Evolutionary conservation across 2,797 vertebrate species (phyloP).

Genomic region (Botia almorhae): DNA sequence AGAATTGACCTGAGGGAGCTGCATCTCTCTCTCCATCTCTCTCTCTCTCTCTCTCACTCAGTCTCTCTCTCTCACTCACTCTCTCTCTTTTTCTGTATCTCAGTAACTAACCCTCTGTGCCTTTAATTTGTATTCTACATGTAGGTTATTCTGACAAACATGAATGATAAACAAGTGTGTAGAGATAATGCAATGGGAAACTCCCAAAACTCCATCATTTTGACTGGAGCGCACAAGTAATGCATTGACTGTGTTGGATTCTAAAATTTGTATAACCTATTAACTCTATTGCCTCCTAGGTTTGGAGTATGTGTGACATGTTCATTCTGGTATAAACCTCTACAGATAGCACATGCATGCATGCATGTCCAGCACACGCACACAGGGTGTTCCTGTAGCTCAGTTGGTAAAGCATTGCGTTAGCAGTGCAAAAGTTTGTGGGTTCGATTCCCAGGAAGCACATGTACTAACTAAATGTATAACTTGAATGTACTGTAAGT

Average conservation of each 20-base stretch:
- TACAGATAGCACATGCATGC: no score
- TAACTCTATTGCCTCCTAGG: neutral
- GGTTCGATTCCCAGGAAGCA: no score
- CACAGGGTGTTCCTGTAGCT: no score
- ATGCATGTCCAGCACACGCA: no score
- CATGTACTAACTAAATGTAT: no score
- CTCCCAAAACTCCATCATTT: neutral
- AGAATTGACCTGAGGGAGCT: conserved; percentile 41
- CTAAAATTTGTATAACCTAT: neutral
- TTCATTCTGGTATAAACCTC: no score
- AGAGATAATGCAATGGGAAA: neutral
- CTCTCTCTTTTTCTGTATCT: neutral
- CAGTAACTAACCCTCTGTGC: conserved; percentile 1
- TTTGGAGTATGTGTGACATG: neutral
- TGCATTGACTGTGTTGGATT: neutral
- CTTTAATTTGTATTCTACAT: neutral
- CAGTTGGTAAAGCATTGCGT: no score
- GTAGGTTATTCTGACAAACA: neutral
- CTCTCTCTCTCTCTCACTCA: neutral
- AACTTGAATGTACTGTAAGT: no score
- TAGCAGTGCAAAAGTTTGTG: no score
- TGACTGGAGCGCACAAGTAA: neutral
- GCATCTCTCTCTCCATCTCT: conserved; percentile 2
- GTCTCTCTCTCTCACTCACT: neutral
- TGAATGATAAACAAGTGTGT: neutral